Conservation (phyloP, 2,113 vertebrate genomes). For the Sorex fumeus region DNA sequence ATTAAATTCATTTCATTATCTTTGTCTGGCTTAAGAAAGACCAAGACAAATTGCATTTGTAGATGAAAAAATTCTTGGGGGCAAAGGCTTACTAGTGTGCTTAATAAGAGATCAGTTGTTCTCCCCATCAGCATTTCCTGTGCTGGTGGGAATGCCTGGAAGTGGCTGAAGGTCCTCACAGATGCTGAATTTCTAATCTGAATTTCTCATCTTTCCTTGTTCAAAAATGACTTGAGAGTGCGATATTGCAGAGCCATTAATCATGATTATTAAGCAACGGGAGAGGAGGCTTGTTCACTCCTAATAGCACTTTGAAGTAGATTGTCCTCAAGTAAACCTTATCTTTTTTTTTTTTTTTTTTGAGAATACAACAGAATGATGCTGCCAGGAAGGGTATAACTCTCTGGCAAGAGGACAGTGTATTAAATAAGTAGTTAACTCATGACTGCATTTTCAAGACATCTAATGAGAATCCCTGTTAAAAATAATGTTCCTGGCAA, state of each 20-base stretch:
- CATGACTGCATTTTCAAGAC: neutral
- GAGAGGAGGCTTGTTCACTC: conserved; percentile 33
- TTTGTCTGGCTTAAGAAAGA: conserved; percentile 7
- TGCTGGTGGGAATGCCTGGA: neutral
- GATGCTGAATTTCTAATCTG: conserved; percentile 20
- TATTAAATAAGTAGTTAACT: conserved; percentile 3
- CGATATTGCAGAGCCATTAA: conserved; percentile 1
- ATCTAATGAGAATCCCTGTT: neutral
- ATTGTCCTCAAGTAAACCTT: neutral
- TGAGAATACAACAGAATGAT: neutral
- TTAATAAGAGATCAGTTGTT: conserved; percentile 27
- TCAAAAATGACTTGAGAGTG: conserved; percentile 6
- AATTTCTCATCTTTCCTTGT: conserved; percentile 48
- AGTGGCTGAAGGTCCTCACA: neutral
- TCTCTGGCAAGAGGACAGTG: neutral
- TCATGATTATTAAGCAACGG: conserved; percentile 62
- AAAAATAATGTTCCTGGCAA: neutral
- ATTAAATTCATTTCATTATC: conserved; percentile 48
- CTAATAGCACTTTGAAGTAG: neutral
- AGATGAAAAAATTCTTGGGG: neutral
- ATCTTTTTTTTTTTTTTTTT: neutral
- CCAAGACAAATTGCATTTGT: conserved; percentile 51
- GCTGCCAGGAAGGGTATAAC: neutral
- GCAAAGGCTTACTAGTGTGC: neutral
- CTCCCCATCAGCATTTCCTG: neutral